A percentile compares a stretch with the other conserved stretches of the same genome.
Evolutionary conservation across 2,888 invertebrate species (phyloP).

Genomic region (Folsomia manolachei): DNA sequence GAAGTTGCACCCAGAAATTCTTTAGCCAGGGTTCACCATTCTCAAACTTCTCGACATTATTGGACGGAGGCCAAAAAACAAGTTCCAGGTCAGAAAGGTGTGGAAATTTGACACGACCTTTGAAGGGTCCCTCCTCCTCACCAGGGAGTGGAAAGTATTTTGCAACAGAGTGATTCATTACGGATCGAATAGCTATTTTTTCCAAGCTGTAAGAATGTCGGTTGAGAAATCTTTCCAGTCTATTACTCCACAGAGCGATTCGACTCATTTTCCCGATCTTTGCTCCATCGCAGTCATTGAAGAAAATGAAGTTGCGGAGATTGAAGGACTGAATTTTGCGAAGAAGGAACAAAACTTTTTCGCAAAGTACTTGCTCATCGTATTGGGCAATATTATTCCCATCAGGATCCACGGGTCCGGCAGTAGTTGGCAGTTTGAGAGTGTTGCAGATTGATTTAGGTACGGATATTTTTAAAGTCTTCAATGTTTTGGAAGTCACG

Average conservation of each 20-base stretch:
- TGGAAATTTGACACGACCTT: conserved; percentile 17
- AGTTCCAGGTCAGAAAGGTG: conserved; percentile 19
- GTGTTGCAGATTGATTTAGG: neutral
- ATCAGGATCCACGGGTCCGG: neutral
- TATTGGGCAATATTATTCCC: neutral
- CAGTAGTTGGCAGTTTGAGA: neutral
- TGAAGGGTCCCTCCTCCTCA: neutral
- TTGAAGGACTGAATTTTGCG: conserved; percentile 11
- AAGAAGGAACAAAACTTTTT: conserved; percentile 16
- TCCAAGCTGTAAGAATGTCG: conserved; percentile 16
- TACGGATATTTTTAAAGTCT: neutral
- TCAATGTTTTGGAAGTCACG: neutral
- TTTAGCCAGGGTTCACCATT: neutral
- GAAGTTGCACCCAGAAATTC: neutral
- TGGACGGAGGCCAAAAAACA: conserved; percentile 11
- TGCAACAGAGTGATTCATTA: neutral
- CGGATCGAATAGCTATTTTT: neutral
- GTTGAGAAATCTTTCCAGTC: conserved; percentile 10
- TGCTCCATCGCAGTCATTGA: neutral
- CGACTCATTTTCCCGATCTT: neutral
- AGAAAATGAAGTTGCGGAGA: neutral
- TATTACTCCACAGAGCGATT: conserved; percentile 14
- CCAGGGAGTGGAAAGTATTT: neutral
- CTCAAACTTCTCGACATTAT: neutral
- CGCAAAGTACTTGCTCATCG: conserved; percentile 10